Conservation (phyloP, 2,113 vertebrate genomes). For the Boleophthalmus pectinirostris region DNA sequence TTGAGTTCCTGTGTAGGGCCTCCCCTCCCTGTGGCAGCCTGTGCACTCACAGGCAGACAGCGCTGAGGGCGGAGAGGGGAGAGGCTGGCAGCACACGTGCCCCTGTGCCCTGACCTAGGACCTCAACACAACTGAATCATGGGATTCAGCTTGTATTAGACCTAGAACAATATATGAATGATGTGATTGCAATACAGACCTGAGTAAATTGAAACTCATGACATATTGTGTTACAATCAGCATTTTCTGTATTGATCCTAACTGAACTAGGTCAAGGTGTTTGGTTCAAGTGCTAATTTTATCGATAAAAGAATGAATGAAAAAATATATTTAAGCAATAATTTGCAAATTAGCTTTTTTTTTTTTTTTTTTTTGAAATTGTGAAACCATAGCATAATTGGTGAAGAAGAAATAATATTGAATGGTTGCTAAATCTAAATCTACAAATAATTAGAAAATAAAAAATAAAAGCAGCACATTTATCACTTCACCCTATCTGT, state of each 20-base stretch:
- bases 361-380: too few relatives aligned
- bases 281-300: background rate
- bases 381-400: background rate
- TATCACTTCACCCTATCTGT: background rate
- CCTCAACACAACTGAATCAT: constrained; percentile 78
- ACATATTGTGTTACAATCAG: background rate
- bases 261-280: background rate
- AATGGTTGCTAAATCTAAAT: background rate
- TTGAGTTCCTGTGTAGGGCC: constrained; percentile 87
- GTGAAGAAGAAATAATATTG: background rate
- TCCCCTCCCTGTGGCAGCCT: constrained; percentile 82
- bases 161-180: background rate
- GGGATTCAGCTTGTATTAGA: constrained; percentile 53
- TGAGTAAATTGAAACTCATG: background rate
- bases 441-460: too few relatives aligned
- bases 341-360: too few relatives aligned
- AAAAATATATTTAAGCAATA: background rate
- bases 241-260: background rate
- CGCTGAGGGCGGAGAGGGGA: constrained; percentile 47
- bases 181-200: background rate
- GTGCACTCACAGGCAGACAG: constrained; percentile 72
- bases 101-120: constrained; percentile 82
- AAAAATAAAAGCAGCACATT: too few relatives aligned
- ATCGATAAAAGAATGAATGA: background rate
- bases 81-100: constrained; percentile 59